A percentile compares a stretch with the other conserved stretches of the same genome.
Conservation (phyloP, 2,888 invertebrate genomes). For the Pharmacophagus antenor region DNA sequence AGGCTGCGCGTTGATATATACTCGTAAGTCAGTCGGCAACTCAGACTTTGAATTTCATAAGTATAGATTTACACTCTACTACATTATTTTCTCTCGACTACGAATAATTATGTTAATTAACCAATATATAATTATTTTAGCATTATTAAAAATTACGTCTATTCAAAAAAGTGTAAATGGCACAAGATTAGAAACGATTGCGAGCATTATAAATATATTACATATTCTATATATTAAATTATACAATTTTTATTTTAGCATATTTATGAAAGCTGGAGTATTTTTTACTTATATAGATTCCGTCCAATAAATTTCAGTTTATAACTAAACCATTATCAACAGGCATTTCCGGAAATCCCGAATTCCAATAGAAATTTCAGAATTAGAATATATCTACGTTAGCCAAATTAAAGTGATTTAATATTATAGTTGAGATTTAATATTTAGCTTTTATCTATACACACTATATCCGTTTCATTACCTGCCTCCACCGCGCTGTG, state of each 20-base stretch:
- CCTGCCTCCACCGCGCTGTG: no score
- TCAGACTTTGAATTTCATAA: no score
- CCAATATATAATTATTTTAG: background rate
- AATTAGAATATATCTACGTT: background rate
- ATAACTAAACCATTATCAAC: background rate
- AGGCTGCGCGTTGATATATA: no score
- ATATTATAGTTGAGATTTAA: background rate
- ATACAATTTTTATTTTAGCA: background rate
- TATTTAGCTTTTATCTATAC: no score
- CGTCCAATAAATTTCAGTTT: background rate
- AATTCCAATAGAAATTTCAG: constrained; percentile 9
- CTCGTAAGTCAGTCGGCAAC: no score
- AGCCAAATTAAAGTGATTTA: background rate
- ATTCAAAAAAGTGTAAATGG: background rate
- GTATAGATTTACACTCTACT: no score
- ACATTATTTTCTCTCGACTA: no score
- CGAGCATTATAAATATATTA: no score
- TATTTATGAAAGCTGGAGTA: background rate
- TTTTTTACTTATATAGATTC: background rate
- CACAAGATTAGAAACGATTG: background rate
- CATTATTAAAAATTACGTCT: background rate
- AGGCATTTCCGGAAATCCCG: background rate
- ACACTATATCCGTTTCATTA: no score
- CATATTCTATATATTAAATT: background rate
- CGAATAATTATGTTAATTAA: no score